phyloP scores from a whole-genome alignment of 2,888 invertebrate species.

The Galerucella calmariensis region DNA sequence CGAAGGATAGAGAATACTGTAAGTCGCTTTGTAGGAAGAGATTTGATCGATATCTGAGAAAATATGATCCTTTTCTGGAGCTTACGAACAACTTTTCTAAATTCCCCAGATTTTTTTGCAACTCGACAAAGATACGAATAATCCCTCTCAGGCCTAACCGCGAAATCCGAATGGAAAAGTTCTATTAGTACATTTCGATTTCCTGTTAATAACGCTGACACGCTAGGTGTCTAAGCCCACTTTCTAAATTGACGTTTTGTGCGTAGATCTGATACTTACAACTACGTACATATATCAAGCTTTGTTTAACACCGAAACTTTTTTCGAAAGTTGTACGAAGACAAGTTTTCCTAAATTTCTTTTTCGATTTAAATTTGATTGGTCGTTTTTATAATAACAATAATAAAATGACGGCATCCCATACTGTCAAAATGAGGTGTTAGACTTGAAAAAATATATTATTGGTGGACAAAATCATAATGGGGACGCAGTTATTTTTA shows the following conservation, averaged over 20 bases:
- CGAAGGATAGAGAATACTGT: not conserved
- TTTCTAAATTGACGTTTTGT: not conserved
- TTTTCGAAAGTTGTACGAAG: constrained; percentile 17
- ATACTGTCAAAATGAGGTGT: too few species aligned
- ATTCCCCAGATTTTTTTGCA: constrained; percentile 13
- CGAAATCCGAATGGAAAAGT: constrained; percentile 11
- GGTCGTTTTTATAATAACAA: too few species aligned
- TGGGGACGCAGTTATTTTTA: too few species aligned
- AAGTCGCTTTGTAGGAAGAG: not conserved
- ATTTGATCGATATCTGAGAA: constrained; percentile 14
- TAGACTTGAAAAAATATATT: too few species aligned
- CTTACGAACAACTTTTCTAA: constrained; percentile 12
- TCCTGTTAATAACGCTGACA: constrained; percentile 1
- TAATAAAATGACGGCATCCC: too few species aligned
- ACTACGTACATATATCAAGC: too few species aligned
- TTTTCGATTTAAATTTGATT: too few species aligned
- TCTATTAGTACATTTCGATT: constrained; percentile 2
- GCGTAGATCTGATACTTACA: not conserved
- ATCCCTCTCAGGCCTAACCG: constrained; percentile 9
- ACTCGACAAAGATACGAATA: constrained; percentile 17
- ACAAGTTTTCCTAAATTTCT: too few species aligned
- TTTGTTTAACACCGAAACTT: not conserved
- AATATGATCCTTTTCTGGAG: constrained; percentile 11
- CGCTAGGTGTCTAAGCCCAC: not conserved
- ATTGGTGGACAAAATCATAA: too few species aligned